Percentiles rank a stretch among this genome's conserved stretches.
phyloP scores from a whole-genome alignment of 2,888 invertebrate species.

The Oscheius onirici region DNA sequence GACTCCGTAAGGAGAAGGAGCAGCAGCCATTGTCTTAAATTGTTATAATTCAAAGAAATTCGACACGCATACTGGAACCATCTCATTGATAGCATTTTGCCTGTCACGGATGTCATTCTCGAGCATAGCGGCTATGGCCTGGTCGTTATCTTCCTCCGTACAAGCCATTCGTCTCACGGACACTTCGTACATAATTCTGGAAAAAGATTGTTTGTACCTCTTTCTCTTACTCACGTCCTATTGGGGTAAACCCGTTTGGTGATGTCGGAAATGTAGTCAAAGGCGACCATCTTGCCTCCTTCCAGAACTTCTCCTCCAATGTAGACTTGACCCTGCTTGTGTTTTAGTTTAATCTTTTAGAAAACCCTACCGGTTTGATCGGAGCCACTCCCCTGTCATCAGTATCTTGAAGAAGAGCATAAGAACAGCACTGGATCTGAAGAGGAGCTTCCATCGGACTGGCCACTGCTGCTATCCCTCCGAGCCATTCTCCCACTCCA shows the following conservation, averaged over 20 bases:
- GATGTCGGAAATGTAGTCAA: conserved; percentile 60
- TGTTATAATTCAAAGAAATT: neutral
- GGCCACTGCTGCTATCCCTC: conserved; percentile 54
- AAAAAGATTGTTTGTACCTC: conserved; percentile 6
- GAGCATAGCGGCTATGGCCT: neutral
- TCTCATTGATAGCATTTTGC: conserved; percentile 11
- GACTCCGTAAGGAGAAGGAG: conserved; percentile 14
- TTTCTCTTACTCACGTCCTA: conserved; percentile 42
- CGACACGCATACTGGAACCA: neutral
- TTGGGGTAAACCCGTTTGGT: conserved; percentile 44
- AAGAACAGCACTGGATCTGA: conserved; percentile 53
- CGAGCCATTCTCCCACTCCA: conserved; percentile 57
- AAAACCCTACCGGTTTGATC: conserved; percentile 1
- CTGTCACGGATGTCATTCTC: conserved; percentile 31
- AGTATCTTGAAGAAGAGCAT: conserved; percentile 49
- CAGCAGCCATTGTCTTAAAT: neutral
- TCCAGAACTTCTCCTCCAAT: conserved; percentile 59
- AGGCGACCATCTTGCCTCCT: conserved; percentile 48
- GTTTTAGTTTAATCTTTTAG: neutral
- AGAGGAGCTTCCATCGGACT: conserved; percentile 38
- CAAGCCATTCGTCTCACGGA: conserved; percentile 57
- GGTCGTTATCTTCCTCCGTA: conserved; percentile 33
- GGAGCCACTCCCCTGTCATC: conserved; percentile 58
- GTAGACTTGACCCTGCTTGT: conserved; percentile 48
- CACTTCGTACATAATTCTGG: conserved; percentile 49